Evolutionary conservation across 2,888 invertebrate species (phyloP), one percentile per base, ranked within the genome.

Genomic region (Acrocyrtus sp.): DNA sequence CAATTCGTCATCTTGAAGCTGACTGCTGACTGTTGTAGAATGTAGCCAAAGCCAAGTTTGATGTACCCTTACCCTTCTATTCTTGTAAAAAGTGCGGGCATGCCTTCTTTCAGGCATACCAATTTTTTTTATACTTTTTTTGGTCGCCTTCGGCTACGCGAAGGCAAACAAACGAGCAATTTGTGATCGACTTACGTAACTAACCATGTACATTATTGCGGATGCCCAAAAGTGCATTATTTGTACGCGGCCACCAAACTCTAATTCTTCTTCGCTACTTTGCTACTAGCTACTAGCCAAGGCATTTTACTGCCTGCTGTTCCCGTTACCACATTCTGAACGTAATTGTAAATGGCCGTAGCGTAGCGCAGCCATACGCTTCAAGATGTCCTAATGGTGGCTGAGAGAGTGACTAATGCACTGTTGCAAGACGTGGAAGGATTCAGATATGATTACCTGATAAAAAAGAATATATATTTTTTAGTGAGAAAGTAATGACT

Each of bases 361-460:
- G 43, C 56, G 43, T 70, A 62, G 62, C 62, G 69, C n/a, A n/a
- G n/a, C n/a, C n/a, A n/a, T n/a, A n/a, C n/a, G n/a, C n/a, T n/a
- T n/a, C n/a, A n/a, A n/a, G n/a, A n/a, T 62, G 48, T 24, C 56
- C 57, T 70, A 70, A 70, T 70, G 68, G 69, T 54, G 69, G 57
- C 69, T 62, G 57, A 62, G n/a, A n/a, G n/a, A n/a, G 69, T 70
- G 69, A 70, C 56, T 70, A 70, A 70, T 70, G 61, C 54, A 61
- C 53, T 54, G 68, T 69, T 69, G 53, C 41, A 69, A 54, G 60
- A 69, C 60, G 61, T 43, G 58, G 27, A 48, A 61, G 47, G 61
- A 69, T 61, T 61, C 61, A 69, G 68, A 69, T 61, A 51, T 54
- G 68, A 69, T 69, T 50, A 58, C 22, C 39, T 58, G 43, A 67